Percentiles rank a stretch among this genome's conserved stretches.
Evolutionary conservation across 92 coral and sea anemone genomes (phyloP).

Genomic region (Palythoa caribaeorum): DNA sequence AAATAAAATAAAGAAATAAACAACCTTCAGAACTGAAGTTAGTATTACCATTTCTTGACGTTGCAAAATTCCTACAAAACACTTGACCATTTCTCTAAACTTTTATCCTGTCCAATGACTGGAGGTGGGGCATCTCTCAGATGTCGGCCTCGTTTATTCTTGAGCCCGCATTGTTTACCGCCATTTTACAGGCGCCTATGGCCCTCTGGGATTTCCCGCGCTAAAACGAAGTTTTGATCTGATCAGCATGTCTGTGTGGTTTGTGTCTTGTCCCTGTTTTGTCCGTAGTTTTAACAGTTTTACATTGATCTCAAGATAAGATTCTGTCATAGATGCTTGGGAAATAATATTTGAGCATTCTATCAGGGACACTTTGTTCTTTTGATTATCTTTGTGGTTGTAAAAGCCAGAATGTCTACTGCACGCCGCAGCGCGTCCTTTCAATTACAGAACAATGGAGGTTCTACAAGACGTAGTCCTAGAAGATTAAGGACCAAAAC

Average conservation of each 20-base stretch:
- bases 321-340: neutral
- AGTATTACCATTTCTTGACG: too few species aligned
- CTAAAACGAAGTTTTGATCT: constrained; percentile 60
- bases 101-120: too few species aligned
- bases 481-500: constrained; percentile 91
- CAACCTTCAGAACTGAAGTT: too few species aligned
- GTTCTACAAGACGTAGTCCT: constrained; percentile 82
- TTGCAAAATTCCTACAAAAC: too few species aligned
- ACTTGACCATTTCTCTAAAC: too few species aligned
- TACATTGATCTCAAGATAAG: neutral
- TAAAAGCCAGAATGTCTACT: constrained; percentile 68
- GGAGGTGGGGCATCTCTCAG: too few species aligned
- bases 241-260: constrained; percentile 10
- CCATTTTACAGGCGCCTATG: constrained; percentile 26
- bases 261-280: too few species aligned
- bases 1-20: too few species aligned
- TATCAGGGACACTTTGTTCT: neutral
- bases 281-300: neutral
- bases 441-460: constrained; percentile 44
- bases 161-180: constrained; percentile 29
- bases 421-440: constrained; percentile 74
- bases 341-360: neutral
- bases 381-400: neutral
- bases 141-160: too few species aligned
- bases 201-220: constrained; percentile 99